These are phyloP conservation scores for Cerastis rubricosa DNA, from an alignment of 2,888 invertebrate genomes.

Conservation along the genomic window DNA sequence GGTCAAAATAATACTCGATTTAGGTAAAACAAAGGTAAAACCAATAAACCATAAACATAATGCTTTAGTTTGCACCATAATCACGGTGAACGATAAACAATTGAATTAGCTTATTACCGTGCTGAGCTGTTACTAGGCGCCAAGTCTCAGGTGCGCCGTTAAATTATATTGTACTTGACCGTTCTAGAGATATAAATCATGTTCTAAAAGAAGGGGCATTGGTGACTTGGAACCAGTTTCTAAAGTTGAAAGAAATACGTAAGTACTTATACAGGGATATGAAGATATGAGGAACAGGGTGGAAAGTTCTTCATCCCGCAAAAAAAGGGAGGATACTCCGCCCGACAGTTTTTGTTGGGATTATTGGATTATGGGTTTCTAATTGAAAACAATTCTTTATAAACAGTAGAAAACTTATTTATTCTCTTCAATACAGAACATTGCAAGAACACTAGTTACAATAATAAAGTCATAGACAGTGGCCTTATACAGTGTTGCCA, in stretches of 20 bases:
- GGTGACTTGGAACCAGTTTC: not conserved
- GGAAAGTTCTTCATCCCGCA: not conserved
- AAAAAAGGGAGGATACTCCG: not conserved
- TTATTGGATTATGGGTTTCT: too few relatives aligned
- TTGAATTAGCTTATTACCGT: conserved; percentile 38
- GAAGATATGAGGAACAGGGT: not conserved
- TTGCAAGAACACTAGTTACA: too few relatives aligned
- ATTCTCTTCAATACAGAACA: too few relatives aligned
- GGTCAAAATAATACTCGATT: conserved; percentile 5
- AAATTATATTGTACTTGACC: conserved; percentile 24
- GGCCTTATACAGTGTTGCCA: too few relatives aligned
- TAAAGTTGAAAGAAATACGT: not conserved
- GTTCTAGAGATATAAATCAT: conserved; percentile 38
- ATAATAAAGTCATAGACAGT: too few relatives aligned
- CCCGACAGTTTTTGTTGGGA: not conserved
- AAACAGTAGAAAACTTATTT: too few relatives aligned
- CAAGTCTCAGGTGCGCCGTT: conserved; percentile 11
- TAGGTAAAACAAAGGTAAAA: not conserved
- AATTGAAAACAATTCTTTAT: too few relatives aligned
- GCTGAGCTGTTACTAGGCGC: conserved; percentile 38
- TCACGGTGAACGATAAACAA: conserved; percentile 39
- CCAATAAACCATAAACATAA: conserved; percentile 17
- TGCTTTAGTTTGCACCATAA: conserved; percentile 16
- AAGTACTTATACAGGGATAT: not conserved
- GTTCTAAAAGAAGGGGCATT: conserved; percentile 11